Evolutionary conservation across 2,113 vertebrate genomes (phyloP), one percentile per base, ranked within the genome.

Genomic region (Ageneiosus marmoratus): DNA sequence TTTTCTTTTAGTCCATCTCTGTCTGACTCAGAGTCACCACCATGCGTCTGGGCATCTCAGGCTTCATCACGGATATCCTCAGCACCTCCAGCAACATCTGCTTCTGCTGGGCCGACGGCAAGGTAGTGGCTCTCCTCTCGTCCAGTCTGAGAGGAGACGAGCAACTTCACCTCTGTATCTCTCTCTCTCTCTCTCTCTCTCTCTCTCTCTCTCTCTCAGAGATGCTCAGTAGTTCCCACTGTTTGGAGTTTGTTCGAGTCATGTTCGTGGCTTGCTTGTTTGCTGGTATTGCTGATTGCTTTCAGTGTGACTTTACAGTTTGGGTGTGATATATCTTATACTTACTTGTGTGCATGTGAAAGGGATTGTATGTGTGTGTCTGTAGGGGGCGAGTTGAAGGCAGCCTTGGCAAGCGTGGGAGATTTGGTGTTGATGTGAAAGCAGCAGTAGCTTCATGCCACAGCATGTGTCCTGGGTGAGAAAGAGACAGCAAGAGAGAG

Each of bases 51-150:
- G 93, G 93, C 82, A 89, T 94, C 79, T 91, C 90, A 77, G 92
- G 92, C 84, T 91, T 94, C 89, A 91, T 94, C 74, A 90, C 93
- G 87, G 93, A 94, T 87, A 93, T 94, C 87, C 93, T 94, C 83
- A 90, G 87, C 86, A 90, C 90, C 88, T 93, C 93, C 88, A 90
- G 87, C 86, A 93, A 91, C 90, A 90, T 94, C 91, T 94, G 93
- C 80, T 93, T 94, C 89, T 94, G 93, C 89, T 94, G 93, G 93
- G 87, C 88, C 58, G 91, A 94, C 79, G 92, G 86, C 84, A 93
- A 94, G 93, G 93, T 94, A 93, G 85, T 89, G 74, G 18, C 29
- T 70, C 76, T 72, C 24, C 75, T 82, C 83, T 78, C 69, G 37
- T 82, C 76, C 63, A 74, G 62, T 32, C 69, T 46, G 67, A 85